A percentile compares a stretch with the other conserved stretches of the same genome.
These are phyloP conservation scores for Pogona vitticeps DNA, from an alignment of 2,113 vertebrate genomes.

Conservation along the genomic window DNA sequence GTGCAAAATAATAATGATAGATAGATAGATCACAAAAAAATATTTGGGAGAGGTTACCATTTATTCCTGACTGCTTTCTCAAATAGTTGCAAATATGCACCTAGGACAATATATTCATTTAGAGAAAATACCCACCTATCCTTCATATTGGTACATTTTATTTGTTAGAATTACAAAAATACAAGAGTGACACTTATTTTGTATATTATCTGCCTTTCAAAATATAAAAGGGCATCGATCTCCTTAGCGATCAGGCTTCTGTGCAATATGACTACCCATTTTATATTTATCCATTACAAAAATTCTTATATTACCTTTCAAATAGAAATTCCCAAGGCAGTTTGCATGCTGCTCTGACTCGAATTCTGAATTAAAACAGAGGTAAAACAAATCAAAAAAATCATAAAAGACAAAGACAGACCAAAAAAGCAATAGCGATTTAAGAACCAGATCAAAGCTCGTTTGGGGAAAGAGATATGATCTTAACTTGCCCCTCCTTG, in stretches of 20 bases:
- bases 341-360: background rate
- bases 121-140: slow-evolving; percentile 34
- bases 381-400: background rate
- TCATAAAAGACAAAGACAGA: background rate
- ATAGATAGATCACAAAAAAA: slow-evolving; percentile 52
- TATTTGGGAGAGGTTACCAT: slow-evolving; percentile 49
- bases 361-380: background rate
- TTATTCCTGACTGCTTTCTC: slow-evolving; percentile 59
- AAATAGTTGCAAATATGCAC: slow-evolving; percentile 54
- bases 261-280: background rate
- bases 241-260: slow-evolving; percentile 26
- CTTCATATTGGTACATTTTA: slow-evolving; percentile 34
- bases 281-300: background rate
- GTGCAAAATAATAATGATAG: background rate
- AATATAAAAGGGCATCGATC: slow-evolving; percentile 46
- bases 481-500: background rate
- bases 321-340: background rate
- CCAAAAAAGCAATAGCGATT: background rate
- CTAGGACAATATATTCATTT: slow-evolving; percentile 47
- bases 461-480: background rate
- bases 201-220: slow-evolving; percentile 31
- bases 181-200: slow-evolving; percentile 27
- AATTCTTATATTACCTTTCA: background rate
- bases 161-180: slow-evolving; percentile 53
- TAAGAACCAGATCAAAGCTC: background rate